Evolutionary conservation across 2,113 vertebrate species (phyloP).

Genomic region (Tetrao urogallus): DNA sequence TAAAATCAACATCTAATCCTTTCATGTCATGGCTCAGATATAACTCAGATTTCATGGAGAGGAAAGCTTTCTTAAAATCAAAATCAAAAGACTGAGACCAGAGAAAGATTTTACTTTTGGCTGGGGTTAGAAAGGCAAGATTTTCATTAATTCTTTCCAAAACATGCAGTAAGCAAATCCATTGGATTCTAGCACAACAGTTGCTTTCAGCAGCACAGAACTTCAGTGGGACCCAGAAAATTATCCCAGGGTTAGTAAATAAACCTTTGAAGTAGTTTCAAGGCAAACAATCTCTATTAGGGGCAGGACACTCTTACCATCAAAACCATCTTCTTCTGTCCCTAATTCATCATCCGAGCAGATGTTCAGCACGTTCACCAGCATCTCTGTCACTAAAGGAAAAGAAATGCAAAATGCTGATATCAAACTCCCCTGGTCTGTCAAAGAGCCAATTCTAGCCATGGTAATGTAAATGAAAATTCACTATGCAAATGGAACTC

Average conservation of each 20-base stretch:
- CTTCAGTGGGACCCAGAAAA: slow-evolving; percentile 21
- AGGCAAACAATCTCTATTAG: slow-evolving; percentile 9
- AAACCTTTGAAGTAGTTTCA: neutral
- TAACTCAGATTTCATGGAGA: neutral
- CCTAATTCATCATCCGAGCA: slow-evolving; percentile 97
- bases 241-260: slow-evolving; percentile 16
- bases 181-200: neutral
- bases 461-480: neutral
- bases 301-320: slow-evolving; percentile 84
- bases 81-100: neutral
- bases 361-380: slow-evolving; percentile 97
- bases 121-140: neutral
- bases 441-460: neutral
- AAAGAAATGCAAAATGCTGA: neutral
- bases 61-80: neutral
- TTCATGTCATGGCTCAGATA: neutral
- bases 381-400: slow-evolving; percentile 94
- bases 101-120: neutral
- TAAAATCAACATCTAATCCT: neutral
- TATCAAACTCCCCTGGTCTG: neutral
- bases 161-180: slow-evolving; percentile 32
- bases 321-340: slow-evolving; percentile 94
- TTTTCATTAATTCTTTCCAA: slow-evolving; percentile 13
- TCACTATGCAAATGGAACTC: neutral
- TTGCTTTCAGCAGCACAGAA: slow-evolving; percentile 13